phyloP scores from a whole-genome alignment of 2,888 invertebrate species.

The Caenorhabditis japonica region DNA sequence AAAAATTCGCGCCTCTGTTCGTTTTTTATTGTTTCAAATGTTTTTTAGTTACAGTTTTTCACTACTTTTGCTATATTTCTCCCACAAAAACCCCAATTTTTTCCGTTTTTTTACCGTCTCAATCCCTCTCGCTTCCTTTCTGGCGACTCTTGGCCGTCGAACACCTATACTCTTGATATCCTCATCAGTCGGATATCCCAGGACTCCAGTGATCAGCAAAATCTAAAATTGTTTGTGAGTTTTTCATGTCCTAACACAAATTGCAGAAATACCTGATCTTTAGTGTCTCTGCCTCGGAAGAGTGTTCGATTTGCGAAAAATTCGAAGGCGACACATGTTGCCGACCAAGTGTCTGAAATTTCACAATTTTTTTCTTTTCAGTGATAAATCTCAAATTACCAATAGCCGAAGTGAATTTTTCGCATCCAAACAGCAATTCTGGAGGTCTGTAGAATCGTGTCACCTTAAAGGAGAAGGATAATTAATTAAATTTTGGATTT shows the following conservation, averaged over 20 bases:
- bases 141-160: constrained; percentile 56
- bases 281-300: constrained; percentile 58
- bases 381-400: constrained; percentile 25
- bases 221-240: constrained; percentile 17
- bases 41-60: neutral
- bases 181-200: constrained; percentile 69
- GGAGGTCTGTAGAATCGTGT: constrained; percentile 73
- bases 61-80: neutral
- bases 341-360: constrained; percentile 69
- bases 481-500: no score
- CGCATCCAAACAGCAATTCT: constrained; percentile 69
- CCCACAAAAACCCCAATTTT: no score
- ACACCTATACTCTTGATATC: constrained; percentile 66
- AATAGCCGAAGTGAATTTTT: constrained; percentile 60
- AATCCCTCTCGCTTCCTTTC: constrained; percentile 58
- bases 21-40: no score
- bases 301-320: constrained; percentile 56
- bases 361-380: neutral
- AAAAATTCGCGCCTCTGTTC: no score
- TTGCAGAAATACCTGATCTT: constrained; percentile 58
- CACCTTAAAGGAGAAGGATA: constrained; percentile 51
- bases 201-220: constrained; percentile 56
- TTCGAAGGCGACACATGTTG: constrained; percentile 69
- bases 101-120: constrained; percentile 54
- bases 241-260: no score